These are phyloP conservation scores for Caenorhabditis afra DNA, from an alignment of 2,888 invertebrate genomes.

Conservation along the genomic window DNA sequence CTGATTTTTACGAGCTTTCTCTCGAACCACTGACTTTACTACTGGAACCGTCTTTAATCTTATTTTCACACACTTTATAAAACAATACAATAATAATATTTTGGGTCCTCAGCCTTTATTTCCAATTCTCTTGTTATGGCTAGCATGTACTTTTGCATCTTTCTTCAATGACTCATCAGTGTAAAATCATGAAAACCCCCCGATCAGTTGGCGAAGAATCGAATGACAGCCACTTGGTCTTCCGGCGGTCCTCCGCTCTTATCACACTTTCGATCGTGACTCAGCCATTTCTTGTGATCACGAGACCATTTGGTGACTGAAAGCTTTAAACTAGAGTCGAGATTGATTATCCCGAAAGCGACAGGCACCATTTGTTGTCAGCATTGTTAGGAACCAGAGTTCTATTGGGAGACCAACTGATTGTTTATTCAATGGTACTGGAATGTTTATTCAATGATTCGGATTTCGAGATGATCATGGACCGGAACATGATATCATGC, in stretches of 20 bases:
- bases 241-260: conserved; percentile 26
- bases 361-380: not conserved
- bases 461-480: conserved; percentile 4
- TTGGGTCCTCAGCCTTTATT: too few relatives aligned
- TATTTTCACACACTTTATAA: too few relatives aligned
- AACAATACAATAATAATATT: too few relatives aligned
- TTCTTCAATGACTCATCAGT: conserved; percentile 20
- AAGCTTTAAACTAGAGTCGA: conserved; percentile 23
- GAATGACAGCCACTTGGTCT: conserved; percentile 34
- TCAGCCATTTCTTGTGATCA: conserved; percentile 18
- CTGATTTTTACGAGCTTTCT: too few relatives aligned
- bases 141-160: not conserved
- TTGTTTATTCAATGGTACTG: not conserved
- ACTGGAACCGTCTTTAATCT: too few relatives aligned
- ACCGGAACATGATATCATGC: conserved; percentile 54
- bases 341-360: not conserved
- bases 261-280: conserved; percentile 24
- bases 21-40: too few relatives aligned
- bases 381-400: not conserved
- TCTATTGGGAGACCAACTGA: too few relatives aligned
- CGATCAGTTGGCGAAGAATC: conserved; percentile 31
- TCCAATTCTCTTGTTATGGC: too few relatives aligned
- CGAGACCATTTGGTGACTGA: conserved; percentile 7
- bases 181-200: conserved; percentile 19
- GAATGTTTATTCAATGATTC: not conserved